phyloP scores from a whole-genome alignment of 2,797 vertebrate species.

The Galagoides demidoff region DNA sequence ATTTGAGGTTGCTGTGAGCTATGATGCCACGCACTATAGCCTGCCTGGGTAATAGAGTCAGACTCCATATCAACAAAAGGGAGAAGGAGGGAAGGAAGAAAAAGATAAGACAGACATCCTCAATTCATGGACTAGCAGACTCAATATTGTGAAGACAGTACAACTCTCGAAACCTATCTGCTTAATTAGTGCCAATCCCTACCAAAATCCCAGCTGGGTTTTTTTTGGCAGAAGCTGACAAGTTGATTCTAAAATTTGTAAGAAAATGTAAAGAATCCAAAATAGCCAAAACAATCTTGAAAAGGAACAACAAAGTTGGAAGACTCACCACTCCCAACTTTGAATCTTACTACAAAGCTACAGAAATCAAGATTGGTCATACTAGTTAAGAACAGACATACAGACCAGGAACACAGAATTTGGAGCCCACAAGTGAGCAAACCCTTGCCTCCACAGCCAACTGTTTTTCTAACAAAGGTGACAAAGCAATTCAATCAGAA shows the following conservation, averaged over 20 bases:
- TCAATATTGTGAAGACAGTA: background rate
- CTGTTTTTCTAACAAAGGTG: background rate
- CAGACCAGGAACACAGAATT: background rate
- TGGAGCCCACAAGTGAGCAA: constrained; percentile 10
- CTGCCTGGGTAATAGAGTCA: too few species aligned
- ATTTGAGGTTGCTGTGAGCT: too few species aligned
- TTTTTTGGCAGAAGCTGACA: constrained; percentile 1
- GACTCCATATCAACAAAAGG: too few species aligned
- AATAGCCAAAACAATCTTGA: constrained; percentile 44
- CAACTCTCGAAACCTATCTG: background rate
- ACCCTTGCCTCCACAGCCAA: background rate
- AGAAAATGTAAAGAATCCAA: constrained; percentile 47
- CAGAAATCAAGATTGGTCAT: constrained; percentile 2
- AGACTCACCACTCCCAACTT: constrained; percentile 10
- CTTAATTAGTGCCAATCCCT: background rate
- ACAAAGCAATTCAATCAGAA: background rate
- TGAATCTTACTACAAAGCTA: constrained; percentile 49
- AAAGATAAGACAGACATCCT: background rate
- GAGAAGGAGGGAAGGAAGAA: too few species aligned
- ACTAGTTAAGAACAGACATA: background rate
- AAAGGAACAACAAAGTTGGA: constrained; percentile 41
- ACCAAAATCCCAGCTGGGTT: constrained; percentile 22
- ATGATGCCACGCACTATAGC: too few species aligned
- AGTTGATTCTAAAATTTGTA: constrained; percentile 44
- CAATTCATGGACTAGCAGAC: background rate